Percentiles rank a stretch among this genome's conserved stretches.
Evolutionary conservation across 2,888 invertebrate genomes (phyloP).

Genomic region (Drosophila kuntzei): DNA sequence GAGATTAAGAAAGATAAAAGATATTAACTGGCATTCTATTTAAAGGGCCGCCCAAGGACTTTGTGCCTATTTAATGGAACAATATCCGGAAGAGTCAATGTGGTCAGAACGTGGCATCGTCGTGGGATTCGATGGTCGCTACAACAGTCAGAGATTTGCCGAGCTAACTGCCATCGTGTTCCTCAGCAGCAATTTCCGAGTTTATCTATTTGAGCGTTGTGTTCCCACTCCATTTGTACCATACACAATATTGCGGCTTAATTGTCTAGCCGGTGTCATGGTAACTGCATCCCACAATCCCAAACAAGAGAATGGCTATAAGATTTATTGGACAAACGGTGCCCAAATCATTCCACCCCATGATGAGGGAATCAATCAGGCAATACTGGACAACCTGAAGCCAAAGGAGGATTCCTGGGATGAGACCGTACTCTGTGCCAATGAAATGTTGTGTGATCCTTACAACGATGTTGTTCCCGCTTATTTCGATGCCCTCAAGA

Average conservation of each 20-base stretch:
- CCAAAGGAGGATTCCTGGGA: conserved; percentile 94
- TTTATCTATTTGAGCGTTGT: conserved; percentile 92
- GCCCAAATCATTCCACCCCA: conserved; percentile 97
- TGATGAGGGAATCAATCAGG: conserved; percentile 93
- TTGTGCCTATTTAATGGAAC: conserved; percentile 90
- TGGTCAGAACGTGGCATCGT: conserved; percentile 91
- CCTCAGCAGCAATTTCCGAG: conserved; percentile 90
- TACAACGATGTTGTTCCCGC: conserved; percentile 88
- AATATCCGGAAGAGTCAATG: conserved; percentile 86
- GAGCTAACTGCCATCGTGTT: conserved; percentile 95
- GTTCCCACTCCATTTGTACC: conserved; percentile 98
- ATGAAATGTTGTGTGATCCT: conserved; percentile 89
- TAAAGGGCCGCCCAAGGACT: conserved; percentile 93
- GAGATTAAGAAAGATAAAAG: too few species aligned
- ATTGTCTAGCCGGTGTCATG: conserved; percentile 95
- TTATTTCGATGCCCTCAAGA: conserved; percentile 89
- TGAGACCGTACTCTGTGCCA: conserved; percentile 86
- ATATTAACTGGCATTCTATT: too few species aligned
- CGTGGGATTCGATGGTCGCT: conserved; percentile 96
- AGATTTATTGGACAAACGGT: conserved; percentile 93
- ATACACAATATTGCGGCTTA: conserved; percentile 91
- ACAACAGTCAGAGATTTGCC: conserved; percentile 94
- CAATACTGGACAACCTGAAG: conserved; percentile 91
- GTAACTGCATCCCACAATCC: conserved; percentile 98
- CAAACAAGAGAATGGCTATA: conserved; percentile 98